Evolutionary conservation across 2,113 vertebrate genomes (phyloP), one percentile per base, ranked within the genome.

Genomic region (Phocoena phocoena): DNA sequence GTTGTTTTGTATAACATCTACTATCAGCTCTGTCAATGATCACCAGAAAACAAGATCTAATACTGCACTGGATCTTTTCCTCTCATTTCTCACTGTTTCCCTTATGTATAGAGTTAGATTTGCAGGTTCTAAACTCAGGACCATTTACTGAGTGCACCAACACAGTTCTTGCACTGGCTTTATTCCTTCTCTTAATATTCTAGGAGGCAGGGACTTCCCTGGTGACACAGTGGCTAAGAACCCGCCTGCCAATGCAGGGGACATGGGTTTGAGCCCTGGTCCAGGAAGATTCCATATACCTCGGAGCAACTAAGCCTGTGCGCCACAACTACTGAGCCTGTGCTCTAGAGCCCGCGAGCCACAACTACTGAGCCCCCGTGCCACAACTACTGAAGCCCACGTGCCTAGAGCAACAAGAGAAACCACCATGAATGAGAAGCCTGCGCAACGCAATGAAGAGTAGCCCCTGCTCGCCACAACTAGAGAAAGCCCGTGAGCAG

Each of bases 371-470:
- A 50, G 50, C 50, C 50, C 14, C 4, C 50, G 14, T 50, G 50
- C 50, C 50, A 50, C 50, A 50, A 5, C 50, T 53, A 53, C 53
- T 53, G 53, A 53, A 53, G 53, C 53, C 53, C 53, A 53, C 15
- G 17, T 53, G 53, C 53, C 53, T 53, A 53, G 53, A 53, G 53
- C 53, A 53, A 53, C 15, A 53, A 53, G 53, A 53, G 15, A 53
- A 53, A 17, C 15, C 53, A 53, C 53, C 53, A 18, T 15, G 53
- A 53, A 53, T 53, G 15, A 53, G 53, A 53, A 53, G 15, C 53
- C 53, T 0, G 5, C 5, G 0, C 53, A 53, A 15, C 0, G 0
- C 53, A 53, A 53, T 0, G 5, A 53, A 53, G 53, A 17, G 53
- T 53, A 15, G 0, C 6, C 15, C 53, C 53, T 0, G 5, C 53